These are phyloP conservation scores for Montipora sp. DNA, from an alignment of 64 coral and sea anemone genomes.

Conservation along the genomic window DNA sequence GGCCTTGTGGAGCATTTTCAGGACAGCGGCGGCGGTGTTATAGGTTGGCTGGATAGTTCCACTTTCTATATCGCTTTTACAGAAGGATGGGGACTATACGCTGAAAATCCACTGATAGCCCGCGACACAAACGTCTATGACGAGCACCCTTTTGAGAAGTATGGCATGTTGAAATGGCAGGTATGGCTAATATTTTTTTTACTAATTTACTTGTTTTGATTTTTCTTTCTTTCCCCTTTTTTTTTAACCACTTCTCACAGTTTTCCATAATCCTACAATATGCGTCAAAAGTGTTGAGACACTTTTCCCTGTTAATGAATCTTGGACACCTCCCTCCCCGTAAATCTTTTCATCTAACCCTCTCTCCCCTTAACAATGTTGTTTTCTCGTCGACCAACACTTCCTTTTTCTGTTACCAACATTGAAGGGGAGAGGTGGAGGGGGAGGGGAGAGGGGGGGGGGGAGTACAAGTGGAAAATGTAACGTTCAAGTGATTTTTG, in stretches of 20 bases:
- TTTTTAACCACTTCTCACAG: neutral
- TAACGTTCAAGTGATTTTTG: no score
- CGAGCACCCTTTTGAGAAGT: conserved; percentile 74
- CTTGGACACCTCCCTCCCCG: no score
- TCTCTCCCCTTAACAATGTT: no score
- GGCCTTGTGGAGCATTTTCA: conserved; percentile 72
- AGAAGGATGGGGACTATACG: conserved; percentile 89
- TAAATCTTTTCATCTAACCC: no score
- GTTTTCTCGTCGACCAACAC: no score
- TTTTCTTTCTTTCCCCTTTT: neutral
- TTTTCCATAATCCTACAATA: no score
- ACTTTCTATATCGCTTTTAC: conserved; percentile 79
- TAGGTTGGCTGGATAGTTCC: conserved; percentile 40
- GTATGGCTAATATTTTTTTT: conserved; percentile 1
- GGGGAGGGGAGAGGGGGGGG: no score
- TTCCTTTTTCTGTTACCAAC: no score
- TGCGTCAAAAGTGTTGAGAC: no score
- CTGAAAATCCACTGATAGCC: conserved; percentile 87
- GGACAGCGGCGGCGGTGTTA: conserved; percentile 54
- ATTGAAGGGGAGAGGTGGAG: no score
- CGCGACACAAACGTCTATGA: conserved; percentile 72
- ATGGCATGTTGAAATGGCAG: conserved; percentile 97
- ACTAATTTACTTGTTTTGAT: neutral
- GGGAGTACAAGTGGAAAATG: no score
- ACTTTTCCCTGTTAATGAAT: no score